Conservation (phyloP, 2,888 invertebrate species). For the Morinoia aosen region DNA sequence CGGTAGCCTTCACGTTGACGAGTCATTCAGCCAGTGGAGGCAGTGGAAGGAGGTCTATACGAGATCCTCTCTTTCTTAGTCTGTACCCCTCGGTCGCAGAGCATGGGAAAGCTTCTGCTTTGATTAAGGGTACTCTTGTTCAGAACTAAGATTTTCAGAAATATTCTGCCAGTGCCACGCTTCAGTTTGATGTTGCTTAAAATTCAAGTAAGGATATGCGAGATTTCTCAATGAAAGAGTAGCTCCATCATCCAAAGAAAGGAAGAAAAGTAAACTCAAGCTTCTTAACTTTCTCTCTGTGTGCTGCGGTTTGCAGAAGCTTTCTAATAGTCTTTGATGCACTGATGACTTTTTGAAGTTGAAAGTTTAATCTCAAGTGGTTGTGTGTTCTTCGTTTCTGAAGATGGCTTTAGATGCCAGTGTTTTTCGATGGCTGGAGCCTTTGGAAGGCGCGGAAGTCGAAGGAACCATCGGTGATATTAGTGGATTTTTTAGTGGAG, state of each 20-base stretch:
- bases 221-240: slow-evolving; percentile 44
- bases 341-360: slow-evolving; percentile 26
- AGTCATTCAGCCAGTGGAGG: slow-evolving; percentile 7
- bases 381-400: not conserved
- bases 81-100: not conserved
- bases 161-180: not conserved
- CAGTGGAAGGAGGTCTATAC: not conserved
- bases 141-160: not conserved
- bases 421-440: slow-evolving; percentile 58
- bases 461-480: slow-evolving; percentile 34
- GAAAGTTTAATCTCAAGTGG: slow-evolving; percentile 21
- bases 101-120: not conserved
- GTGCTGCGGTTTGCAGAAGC: slow-evolving; percentile 33
- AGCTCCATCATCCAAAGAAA: slow-evolving; percentile 28
- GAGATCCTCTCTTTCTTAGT: not conserved
- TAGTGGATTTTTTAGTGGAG: slow-evolving; percentile 14
- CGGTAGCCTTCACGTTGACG: not conserved
- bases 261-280: slow-evolving; percentile 28
- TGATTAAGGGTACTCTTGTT: not conserved
- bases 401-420: slow-evolving; percentile 60
- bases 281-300: slow-evolving; percentile 34
- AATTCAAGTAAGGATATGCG: not conserved
- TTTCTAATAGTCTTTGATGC: slow-evolving; percentile 49
- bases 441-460: slow-evolving; percentile 28
- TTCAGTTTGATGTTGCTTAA: not conserved